Base-by-base conservation (phyloP, 2,113 vertebrate species). In the Clarias macrocephalus region DNA sequence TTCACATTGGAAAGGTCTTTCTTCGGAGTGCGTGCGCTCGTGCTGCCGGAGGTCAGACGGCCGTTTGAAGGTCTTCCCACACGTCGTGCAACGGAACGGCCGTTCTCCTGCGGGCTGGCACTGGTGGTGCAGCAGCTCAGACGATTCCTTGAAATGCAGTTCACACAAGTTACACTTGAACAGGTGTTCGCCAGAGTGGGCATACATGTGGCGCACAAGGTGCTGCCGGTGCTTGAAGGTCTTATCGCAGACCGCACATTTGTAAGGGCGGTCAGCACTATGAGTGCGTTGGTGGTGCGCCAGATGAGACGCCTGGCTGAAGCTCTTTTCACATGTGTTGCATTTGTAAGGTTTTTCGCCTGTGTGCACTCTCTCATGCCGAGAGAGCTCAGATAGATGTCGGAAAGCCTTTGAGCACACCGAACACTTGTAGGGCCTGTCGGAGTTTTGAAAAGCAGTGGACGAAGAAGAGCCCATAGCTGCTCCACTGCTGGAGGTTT, bases 301-400 rank as follows among this genome's bases (percentile, higher is more conserved):
- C 89, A 99, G 94, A 87, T 99, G 98, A 0, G 98, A 99, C 0
- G 98, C 98, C 94, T 99, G 98, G 93, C 97, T 99, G 94, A 99
- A 99, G 93, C 96, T 99, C 92, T 99, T 99, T 72, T 98, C 98
- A 0, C 98, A 99, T 25, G 97, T 95, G 0, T 96, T 97, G 91
- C 98, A 99, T 92, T 98, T 99, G 94, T 98, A 99, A 0, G 98
- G 98, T 94, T 98, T 98, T 92, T 99, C 98, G 0, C 98, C 98
- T 0, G 98, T 99, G 95, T 99, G 98, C 83, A 99, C 96, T 28
- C 98, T 94, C 93, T 99, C 97, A 0, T 99, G 98, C 59, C 97
- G 96, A 0, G 97, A 97, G 85, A 99, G 95, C 94, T 99, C 98
- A 0, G 98, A 99, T 87, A 99, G 92, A 92, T 99, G 98, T 77